A percentile compares a stretch with the other conserved stretches of the same genome.
Evolutionary conservation across 2,113 vertebrate species (phyloP).

Genomic region (Mugil cephalus): DNA sequence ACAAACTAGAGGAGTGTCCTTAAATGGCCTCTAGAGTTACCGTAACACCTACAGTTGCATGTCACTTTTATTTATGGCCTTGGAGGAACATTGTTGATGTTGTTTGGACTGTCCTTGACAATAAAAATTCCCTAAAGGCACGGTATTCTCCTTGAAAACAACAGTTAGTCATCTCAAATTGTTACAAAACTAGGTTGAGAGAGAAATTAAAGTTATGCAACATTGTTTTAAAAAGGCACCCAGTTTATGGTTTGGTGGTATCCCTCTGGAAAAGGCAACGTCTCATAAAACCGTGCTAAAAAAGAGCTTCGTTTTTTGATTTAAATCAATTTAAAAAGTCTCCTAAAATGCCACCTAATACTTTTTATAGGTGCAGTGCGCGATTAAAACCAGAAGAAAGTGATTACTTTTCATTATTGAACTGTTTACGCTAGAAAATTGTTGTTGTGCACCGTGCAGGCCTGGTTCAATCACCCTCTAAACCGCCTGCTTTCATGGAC

Average conservation of each 20-base stretch:
- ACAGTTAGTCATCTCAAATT: slow-evolving; percentile 46
- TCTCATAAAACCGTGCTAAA: slow-evolving; percentile 75
- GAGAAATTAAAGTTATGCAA: slow-evolving; percentile 77
- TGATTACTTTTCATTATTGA: slow-evolving; percentile 74
- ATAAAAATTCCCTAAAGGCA: slow-evolving; percentile 54
- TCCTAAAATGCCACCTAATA: slow-evolving; percentile 62
- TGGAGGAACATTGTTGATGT: slow-evolving; percentile 34
- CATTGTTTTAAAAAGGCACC: slow-evolving; percentile 67
- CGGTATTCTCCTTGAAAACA: slow-evolving; percentile 63
- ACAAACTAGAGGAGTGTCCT: slow-evolving; percentile 11
- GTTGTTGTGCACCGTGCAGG: slow-evolving; percentile 64
- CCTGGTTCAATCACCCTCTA: slow-evolving; percentile 72
- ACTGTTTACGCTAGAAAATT: slow-evolving; percentile 75
- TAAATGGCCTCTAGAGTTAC: neutral
- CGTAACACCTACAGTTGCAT: slow-evolving; percentile 16
- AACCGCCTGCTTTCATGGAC: slow-evolving; percentile 74
- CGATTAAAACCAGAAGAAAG: slow-evolving; percentile 65
- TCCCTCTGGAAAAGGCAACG: slow-evolving; percentile 75
- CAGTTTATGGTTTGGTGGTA: slow-evolving; percentile 81
- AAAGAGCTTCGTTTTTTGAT: slow-evolving; percentile 69
- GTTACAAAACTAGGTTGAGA: slow-evolving; percentile 54
- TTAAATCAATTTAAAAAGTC: slow-evolving; percentile 68
- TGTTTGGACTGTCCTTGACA: slow-evolving; percentile 16
- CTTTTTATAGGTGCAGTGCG: slow-evolving; percentile 77
- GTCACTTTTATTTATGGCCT: slow-evolving; percentile 36